Conservation (phyloP, 2,113 vertebrate genomes). For the Centrocercus urophasianus region DNA sequence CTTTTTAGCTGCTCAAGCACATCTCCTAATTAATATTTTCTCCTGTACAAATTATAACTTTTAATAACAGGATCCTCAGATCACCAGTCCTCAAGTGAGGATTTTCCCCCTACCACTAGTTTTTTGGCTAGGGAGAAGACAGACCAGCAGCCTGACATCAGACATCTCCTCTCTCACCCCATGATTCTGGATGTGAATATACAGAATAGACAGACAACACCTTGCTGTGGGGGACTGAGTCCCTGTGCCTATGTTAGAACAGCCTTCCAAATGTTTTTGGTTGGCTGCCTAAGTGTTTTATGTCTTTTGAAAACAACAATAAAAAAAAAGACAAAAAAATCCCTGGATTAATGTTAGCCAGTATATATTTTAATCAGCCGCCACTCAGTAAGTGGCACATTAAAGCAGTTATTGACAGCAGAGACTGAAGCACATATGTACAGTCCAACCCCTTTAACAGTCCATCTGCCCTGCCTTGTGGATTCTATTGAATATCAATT, state of each 20-base stretch:
- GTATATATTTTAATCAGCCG: conserved; percentile 3
- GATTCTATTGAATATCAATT: conserved; percentile 3
- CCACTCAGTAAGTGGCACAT: background rate
- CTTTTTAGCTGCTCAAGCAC: background rate
- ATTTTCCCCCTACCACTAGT: rapidly evolving
- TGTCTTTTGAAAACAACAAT: background rate
- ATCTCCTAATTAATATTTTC: background rate
- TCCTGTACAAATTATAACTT: background rate
- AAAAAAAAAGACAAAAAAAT: rapidly evolving
- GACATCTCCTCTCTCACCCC: background rate
- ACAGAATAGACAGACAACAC: background rate
- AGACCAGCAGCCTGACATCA: background rate
- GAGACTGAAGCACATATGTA: background rate
- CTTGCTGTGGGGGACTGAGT: background rate
- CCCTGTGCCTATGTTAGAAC: background rate
- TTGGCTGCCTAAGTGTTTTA: background rate
- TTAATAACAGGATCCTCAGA: background rate
- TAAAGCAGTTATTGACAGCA: conserved; percentile 43
- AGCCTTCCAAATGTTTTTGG: background rate
- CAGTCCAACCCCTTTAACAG: background rate
- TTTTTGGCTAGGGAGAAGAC: background rate
- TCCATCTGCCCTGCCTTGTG: conserved; percentile 48
- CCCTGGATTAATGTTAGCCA: background rate
- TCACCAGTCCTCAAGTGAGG: background rate
- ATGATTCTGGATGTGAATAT: too few species aligned